Conservation (phyloP, 2,113 vertebrate genomes). For the Euleptes europaea region DNA sequence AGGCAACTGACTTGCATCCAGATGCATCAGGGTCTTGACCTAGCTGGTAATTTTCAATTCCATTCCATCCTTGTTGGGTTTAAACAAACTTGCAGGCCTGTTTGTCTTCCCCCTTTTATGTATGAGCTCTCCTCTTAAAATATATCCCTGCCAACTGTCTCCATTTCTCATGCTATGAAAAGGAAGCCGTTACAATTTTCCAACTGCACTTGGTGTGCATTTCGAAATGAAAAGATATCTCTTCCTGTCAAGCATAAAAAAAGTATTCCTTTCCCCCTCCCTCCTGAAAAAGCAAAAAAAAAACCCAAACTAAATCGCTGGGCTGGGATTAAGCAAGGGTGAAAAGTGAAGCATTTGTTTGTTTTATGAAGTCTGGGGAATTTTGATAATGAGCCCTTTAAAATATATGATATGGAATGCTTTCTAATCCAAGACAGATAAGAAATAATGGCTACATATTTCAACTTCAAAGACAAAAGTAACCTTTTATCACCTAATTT, state of each 20-base stretch:
- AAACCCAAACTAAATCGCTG: slow-evolving; percentile 31
- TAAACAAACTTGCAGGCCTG: neutral
- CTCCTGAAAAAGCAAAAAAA: slow-evolving; percentile 2
- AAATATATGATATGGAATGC: slow-evolving; percentile 55
- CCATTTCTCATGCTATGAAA: slow-evolving; percentile 31
- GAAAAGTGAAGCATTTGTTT: slow-evolving; percentile 59
- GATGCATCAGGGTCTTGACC: slow-evolving; percentile 6
- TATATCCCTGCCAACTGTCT: slow-evolving; percentile 1
- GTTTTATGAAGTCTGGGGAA: slow-evolving; percentile 65
- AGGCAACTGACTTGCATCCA: neutral
- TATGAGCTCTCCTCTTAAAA: slow-evolving; percentile 31
- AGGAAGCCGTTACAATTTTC: slow-evolving; percentile 19
- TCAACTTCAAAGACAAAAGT: slow-evolving; percentile 72
- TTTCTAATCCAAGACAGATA: slow-evolving; percentile 69
- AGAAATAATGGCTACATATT: slow-evolving; percentile 70
- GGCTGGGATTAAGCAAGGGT: slow-evolving; percentile 58
- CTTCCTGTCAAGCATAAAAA: slow-evolving; percentile 29
- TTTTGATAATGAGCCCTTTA: slow-evolving; percentile 73
- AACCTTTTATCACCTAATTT: slow-evolving; percentile 76
- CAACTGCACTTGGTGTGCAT: neutral
- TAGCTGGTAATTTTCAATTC: neutral
- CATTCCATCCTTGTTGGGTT: neutral
- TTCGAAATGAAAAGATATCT: slow-evolving; percentile 38
- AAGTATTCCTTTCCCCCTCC: slow-evolving; percentile 1
- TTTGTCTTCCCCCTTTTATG: neutral